A percentile compares a stretch with the other conserved stretches of the same genome.
These are phyloP conservation scores for Carollia perspicillata DNA, from an alignment of 2,113 vertebrate species.

Conservation along the genomic window DNA sequence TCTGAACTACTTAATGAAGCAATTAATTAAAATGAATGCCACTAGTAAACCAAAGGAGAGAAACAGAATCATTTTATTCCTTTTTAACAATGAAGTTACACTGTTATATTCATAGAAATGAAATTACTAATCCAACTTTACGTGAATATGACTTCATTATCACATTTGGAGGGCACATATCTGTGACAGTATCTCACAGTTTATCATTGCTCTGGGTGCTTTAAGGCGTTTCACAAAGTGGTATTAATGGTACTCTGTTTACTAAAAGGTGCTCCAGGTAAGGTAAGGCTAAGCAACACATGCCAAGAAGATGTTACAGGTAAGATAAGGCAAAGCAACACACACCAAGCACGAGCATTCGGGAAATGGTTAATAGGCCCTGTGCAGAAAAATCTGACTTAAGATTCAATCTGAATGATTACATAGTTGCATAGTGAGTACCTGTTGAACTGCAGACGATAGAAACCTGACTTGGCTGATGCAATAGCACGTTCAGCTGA, in stretches of 20 bases:
- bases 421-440: neutral
- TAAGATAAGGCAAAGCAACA: neutral
- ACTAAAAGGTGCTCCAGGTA: neutral
- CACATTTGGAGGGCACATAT: neutral
- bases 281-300: neutral
- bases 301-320: neutral
- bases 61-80: neutral
- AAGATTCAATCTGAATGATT: neutral
- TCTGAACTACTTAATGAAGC: neutral
- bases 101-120: slow-evolving; percentile 15
- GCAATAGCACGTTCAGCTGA: neutral
- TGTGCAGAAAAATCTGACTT: neutral
- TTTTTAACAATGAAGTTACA: neutral
- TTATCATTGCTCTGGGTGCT: neutral
- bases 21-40: neutral
- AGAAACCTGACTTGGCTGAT: neutral
- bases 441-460: neutral
- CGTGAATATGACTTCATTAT: neutral
- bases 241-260: neutral
- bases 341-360: neutral
- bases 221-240: neutral
- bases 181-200: neutral
- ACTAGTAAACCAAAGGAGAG: slow-evolving; percentile 8
- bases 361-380: neutral
- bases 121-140: neutral